These are phyloP conservation scores for Tryphoninae sp. DNA, from an alignment of 2,888 invertebrate species.

Conservation along the genomic window DNA sequence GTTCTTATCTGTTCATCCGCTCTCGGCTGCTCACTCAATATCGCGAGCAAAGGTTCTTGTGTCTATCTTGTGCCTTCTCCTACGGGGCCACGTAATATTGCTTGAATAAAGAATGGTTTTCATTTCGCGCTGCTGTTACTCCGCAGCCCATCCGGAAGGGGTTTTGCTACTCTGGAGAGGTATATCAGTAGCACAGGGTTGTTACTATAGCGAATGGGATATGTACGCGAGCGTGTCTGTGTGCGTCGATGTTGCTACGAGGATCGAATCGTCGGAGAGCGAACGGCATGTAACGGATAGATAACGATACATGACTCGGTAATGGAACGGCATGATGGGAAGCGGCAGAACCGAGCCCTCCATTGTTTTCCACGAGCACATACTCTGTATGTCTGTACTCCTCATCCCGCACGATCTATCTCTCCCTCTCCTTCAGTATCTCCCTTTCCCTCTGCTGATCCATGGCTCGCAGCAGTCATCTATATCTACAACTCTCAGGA, in stretches of 20 bases:
- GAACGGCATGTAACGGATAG: slow-evolving; percentile 63
- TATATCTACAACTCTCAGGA: slow-evolving; percentile 19
- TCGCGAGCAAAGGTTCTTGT: slow-evolving; percentile 22
- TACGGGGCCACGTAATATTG: slow-evolving; percentile 34
- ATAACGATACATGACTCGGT: slow-evolving; percentile 63
- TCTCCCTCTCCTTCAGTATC: slow-evolving; percentile 18
- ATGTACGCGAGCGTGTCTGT: slow-evolving; percentile 1
- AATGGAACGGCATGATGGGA: slow-evolving; percentile 60
- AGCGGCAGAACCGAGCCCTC: slow-evolving; percentile 38
- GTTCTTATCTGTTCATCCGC: slow-evolving; percentile 42
- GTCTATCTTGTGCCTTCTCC: slow-evolving; percentile 23
- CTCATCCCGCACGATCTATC: slow-evolving; percentile 46
- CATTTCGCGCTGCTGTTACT: slow-evolving; percentile 54
- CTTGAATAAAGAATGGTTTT: slow-evolving; percentile 63
- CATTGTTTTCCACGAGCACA: slow-evolving; percentile 51
- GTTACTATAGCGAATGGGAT: background rate
- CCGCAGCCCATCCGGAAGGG: slow-evolving; percentile 30
- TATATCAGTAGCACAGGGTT: slow-evolving; percentile 20
- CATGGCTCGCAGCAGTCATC: slow-evolving; percentile 16
- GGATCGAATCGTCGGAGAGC: slow-evolving; percentile 57
- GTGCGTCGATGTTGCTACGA: slow-evolving; percentile 4
- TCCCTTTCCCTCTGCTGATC: slow-evolving; percentile 26
- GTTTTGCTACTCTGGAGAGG: slow-evolving; percentile 27
- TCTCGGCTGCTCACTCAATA: slow-evolving; percentile 29
- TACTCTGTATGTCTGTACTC: slow-evolving; percentile 29